Evolutionary conservation across 2,797 vertebrate species (phyloP).

Genomic region (Oreortyx pictus): DNA sequence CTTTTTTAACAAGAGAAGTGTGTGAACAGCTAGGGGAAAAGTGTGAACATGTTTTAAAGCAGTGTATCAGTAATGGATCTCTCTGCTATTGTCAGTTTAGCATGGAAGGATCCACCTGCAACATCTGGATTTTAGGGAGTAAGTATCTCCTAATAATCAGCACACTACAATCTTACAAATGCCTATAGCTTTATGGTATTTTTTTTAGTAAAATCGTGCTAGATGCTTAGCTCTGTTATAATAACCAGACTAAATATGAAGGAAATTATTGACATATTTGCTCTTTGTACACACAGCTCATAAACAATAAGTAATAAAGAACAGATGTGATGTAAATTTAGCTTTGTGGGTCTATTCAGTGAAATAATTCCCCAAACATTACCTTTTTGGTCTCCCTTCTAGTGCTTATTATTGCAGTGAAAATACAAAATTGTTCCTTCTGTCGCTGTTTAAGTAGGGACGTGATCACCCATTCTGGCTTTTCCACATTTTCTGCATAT

Average conservation of each 20-base stretch:
- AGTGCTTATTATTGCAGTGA: constrained; percentile 42
- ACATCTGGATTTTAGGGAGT: neutral
- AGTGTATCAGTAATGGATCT: neutral
- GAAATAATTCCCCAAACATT: constrained; percentile 48
- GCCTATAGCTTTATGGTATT: neutral
- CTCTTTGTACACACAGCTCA: constrained; percentile 28
- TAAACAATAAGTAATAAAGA: constrained; percentile 60
- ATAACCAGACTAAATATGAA: constrained; percentile 33
- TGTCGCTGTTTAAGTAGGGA: constrained; percentile 20
- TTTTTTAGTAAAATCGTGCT: neutral
- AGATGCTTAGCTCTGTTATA: constrained; percentile 2
- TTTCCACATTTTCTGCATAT: constrained; percentile 50
- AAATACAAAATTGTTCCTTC: constrained; percentile 40
- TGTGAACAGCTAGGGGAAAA: constrained; percentile 15
- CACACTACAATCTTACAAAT: neutral
- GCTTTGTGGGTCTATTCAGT: constrained; percentile 27
- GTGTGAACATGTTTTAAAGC: constrained; percentile 16
- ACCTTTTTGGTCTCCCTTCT: constrained; percentile 20
- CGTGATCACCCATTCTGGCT: constrained; percentile 20
- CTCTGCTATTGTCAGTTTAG: neutral
- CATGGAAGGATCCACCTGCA: neutral
- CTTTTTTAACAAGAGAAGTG: constrained; percentile 36
- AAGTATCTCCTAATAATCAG: neutral
- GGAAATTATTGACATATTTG: constrained; percentile 27
- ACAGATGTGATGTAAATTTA: constrained; percentile 45